A percentile compares a stretch with the other conserved stretches of the same genome.
Evolutionary conservation across 2,888 invertebrate species (phyloP).

Genomic region (Phengaris arion): DNA sequence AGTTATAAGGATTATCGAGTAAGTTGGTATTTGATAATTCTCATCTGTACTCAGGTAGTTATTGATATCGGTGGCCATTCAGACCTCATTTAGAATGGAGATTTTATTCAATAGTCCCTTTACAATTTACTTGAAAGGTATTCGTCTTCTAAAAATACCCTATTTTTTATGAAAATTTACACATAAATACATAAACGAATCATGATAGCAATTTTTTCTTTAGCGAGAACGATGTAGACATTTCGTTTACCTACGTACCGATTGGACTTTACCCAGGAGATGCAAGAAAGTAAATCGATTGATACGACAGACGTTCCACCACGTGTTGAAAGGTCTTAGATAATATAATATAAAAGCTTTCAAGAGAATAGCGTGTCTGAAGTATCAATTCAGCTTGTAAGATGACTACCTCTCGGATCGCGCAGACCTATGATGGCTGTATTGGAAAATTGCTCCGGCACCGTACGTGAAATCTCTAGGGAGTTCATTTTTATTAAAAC

Average conservation of each 20-base stretch:
- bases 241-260: slow-evolving; percentile 33
- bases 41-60: neutral
- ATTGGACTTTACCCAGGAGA: slow-evolving; percentile 58
- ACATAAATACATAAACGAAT: neutral
- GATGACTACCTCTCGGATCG: slow-evolving; percentile 63
- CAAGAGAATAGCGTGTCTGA: slow-evolving; percentile 77
- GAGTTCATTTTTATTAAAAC: slow-evolving; percentile 70
- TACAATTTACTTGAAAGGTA: too few species aligned
- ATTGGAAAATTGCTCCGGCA: slow-evolving; percentile 69
- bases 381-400: slow-evolving; percentile 78
- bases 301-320: slow-evolving; percentile 72
- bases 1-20: slow-evolving; percentile 13
- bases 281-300: slow-evolving; percentile 67
- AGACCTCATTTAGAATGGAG: neutral
- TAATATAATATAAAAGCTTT: slow-evolving; percentile 80
- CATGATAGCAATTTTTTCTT: neutral
- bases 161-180: too few species aligned
- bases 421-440: slow-evolving; percentile 64
- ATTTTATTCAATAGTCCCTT: too few species aligned
- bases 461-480: slow-evolving; percentile 51
- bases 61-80: neutral
- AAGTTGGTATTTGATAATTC: slow-evolving; percentile 1
- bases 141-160: too few species aligned
- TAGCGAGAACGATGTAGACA: slow-evolving; percentile 34
- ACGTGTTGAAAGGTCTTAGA: slow-evolving; percentile 74